Evolutionary conservation across 2,113 vertebrate genomes (phyloP), one percentile per base, ranked within the genome.

Genomic region (Xiphophorus maculatus): DNA sequence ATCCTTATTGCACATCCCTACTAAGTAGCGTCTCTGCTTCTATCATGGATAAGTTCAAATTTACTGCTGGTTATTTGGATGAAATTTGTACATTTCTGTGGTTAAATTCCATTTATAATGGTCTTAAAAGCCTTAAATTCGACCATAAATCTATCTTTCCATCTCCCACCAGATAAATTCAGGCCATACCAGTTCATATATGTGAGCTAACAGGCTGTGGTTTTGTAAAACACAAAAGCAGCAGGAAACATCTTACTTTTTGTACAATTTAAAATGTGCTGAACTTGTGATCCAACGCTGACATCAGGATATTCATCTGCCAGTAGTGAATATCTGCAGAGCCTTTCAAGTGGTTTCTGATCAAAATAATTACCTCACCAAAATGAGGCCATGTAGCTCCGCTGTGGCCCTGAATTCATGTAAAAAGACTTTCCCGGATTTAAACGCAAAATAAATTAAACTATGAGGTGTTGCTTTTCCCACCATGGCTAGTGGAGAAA

Each of bases 381-480:
- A 58, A 6, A n/a, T 58, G 51, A 17, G 15, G 29, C 3, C 7
- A 77, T 71, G 58, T 1, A 66, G 72, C 42, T 71, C 58, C 8
- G 30, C 54, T 67, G 1, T 61, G 64, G 73, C 6, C 28, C 7
- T 27, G 75, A 69, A 37, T 10, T 48, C 27, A 67, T 35, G 71
- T 71, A 58, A 83, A 71, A 81, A 51, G 70, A 58, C 22, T 58
- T 11, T 14, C 7, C 62, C 62, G 33, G 62, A 37, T 69, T 71
- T 67, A 44, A 74, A 11, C 44, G 61, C 66, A 25, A 25, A 48
- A 62, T 7, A 58, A 29, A 76, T 74, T 66, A 35, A 70, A 77
- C 72, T 64, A 68, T 58, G 72, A 76, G 3, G 73, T 66, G 82
- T 48, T 7, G 14, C 27, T 71, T 81, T 88, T 83, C 80, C 84